These are phyloP conservation scores for Agonum fuliginosum DNA, from an alignment of 2,888 invertebrate genomes.

Conservation along the genomic window DNA sequence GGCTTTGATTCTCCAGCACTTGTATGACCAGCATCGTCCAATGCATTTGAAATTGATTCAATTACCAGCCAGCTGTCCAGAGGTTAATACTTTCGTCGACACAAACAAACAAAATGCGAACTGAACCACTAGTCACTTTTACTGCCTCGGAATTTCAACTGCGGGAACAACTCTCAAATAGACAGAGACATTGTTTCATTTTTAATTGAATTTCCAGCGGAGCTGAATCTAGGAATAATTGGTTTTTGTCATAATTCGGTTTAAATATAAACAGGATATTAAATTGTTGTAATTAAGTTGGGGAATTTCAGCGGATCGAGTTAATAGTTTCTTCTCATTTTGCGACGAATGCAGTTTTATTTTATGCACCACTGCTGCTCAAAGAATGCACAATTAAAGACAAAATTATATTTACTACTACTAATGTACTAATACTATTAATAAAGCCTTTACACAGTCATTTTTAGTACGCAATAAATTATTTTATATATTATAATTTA, in stretches of 20 bases:
- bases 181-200: not conserved
- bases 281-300: constrained; percentile 32
- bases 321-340: constrained; percentile 10
- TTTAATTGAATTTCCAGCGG: constrained; percentile 27
- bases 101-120: constrained; percentile 29
- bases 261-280: constrained; percentile 35
- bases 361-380: too few relatives aligned
- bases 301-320: not conserved
- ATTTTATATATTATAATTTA: too few relatives aligned
- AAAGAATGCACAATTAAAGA: too few relatives aligned
- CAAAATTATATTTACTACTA: too few relatives aligned
- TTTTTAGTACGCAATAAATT: too few relatives aligned
- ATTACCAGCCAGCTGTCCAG: constrained; percentile 39
- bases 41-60: constrained; percentile 51
- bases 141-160: not conserved
- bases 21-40: constrained; percentile 17
- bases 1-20: constrained; percentile 8
- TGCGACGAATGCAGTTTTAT: too few relatives aligned
- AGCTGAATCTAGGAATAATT: constrained; percentile 31
- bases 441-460: too few relatives aligned
- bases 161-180: not conserved
- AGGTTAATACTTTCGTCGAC: constrained; percentile 35
- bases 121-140: not conserved
- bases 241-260: not conserved
- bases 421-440: too few relatives aligned